Evolutionary conservation across 2,797 vertebrate genomes (phyloP), one percentile per base, ranked within the genome.

Genomic region (Fratercula arctica): DNA sequence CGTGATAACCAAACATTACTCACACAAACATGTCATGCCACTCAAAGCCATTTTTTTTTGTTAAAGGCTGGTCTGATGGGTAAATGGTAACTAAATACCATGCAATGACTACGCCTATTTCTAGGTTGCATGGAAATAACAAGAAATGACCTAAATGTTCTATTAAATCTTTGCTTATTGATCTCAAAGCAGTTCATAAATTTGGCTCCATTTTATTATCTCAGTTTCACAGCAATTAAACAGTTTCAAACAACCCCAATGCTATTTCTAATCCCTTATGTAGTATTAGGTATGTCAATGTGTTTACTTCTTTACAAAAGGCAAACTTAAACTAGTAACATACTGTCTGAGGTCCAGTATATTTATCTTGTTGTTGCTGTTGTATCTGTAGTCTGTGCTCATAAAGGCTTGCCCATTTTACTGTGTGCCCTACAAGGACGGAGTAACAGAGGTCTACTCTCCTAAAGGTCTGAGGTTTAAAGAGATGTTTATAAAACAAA

Each of bases 391-490:
- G 53, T n/a, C 15, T 68, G 6, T 37, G 23, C 23, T 57, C 8
- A 2, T 15, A 59, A 66, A 61, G 8, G 3, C 12, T 70, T 80
- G 28, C 3, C 21, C 10, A 23, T 82, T 76, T 87, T 74, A 19
- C 15, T 64, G 6, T 54, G 23, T 48, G 7, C 26, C 1, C 0
- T 39, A 43, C 16, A 69, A 73, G 11, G 24, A n/a, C 0, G 6
- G 5, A 66, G 6, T 51, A 88, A 31, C 41, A 92, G 29, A 87
- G 15, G 2, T 63, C 31, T 61, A 5, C 2, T 80, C 8, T 73
- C 11, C 29, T 54, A 21, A 91, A 80, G 25, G 78, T 41, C 19
- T 69, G 54, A 7, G 18, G 9, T 57, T 45, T 69, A 50, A 60
- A 60, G 31, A 60, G 6, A 10, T 68, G 3, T 60, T 83, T 86